These are phyloP conservation scores for Pogonomyrmex californicus DNA, from an alignment of 1,140 invertebrate genomes.

Conservation along the genomic window DNA sequence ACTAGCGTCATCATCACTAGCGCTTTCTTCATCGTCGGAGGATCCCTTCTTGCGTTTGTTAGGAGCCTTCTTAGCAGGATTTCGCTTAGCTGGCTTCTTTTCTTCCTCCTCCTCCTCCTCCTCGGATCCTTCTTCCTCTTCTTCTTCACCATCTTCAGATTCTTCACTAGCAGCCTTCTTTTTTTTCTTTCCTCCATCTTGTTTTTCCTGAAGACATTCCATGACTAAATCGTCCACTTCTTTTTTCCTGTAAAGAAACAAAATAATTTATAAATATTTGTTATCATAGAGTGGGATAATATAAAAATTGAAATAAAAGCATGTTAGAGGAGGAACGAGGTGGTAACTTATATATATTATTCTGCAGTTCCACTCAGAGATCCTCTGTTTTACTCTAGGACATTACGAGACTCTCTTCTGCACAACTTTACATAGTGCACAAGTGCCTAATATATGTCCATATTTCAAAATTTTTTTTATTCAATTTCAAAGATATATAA, in stretches of 20 bases:
- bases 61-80: slow-evolving; percentile 85
- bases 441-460: slow-evolving; percentile 76
- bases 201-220: slow-evolving; percentile 90
- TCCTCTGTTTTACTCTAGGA: slow-evolving; percentile 83
- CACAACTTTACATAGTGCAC: slow-evolving; percentile 65
- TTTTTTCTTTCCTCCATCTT: slow-evolving; percentile 86
- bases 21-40: slow-evolving; percentile 89
- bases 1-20: slow-evolving; percentile 89
- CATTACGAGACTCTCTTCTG: slow-evolving; percentile 66
- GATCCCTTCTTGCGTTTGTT: slow-evolving; percentile 88
- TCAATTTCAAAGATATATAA: background rate
- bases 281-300: background rate
- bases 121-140: slow-evolving; percentile 88
- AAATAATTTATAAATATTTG: background rate
- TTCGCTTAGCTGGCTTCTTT: slow-evolving; percentile 89
- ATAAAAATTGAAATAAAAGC: background rate
- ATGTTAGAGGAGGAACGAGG: slow-evolving; percentile 85
- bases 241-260: slow-evolving; percentile 89
- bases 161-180: slow-evolving; percentile 87
- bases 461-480: background rate
- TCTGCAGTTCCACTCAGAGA: slow-evolving; percentile 81
- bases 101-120: slow-evolving; percentile 88
- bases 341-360: slow-evolving; percentile 71
- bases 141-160: slow-evolving; percentile 89
- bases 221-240: slow-evolving; percentile 95